Evolutionary conservation across 2,888 invertebrate genomes (phyloP), one percentile per base, ranked within the genome.

Genomic region (Arrhopalites spinosus): DNA sequence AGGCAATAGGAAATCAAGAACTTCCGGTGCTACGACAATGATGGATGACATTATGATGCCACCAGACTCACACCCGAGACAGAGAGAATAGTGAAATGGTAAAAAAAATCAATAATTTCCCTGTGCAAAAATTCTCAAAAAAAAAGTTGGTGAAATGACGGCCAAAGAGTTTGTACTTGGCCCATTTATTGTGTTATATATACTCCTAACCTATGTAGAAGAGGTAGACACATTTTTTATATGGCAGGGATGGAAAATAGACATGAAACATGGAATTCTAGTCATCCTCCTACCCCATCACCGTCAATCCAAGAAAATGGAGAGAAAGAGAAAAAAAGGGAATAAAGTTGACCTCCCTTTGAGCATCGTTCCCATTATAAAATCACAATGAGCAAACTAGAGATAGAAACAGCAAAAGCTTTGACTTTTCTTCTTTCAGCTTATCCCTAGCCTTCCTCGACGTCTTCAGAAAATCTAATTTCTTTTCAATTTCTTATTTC

Each of bases 11-110:
- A 73, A 73, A 73, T 73, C 73, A 73, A 63, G 63, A 63, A 47
- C 36, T 73, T 73, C 73, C 73, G 73, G 63, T 73, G 45, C 8
- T n/a, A 73, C 63, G 73, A 73, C 43, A 66, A 36, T 43, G 45
- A 66, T 66, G 66, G 64, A 64, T 64, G 64, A 36, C 30, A 64
- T 36, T 64, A 64, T 64, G 27, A 64, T 64, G 64, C 30, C 64
- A 17, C 29, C 36, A 66, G n/a, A 59, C 25, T 27, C 20, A 43
- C 25, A 45, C 45, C 15, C 30, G 2, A 45, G 20, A 7, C 8
- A 59, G 13, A 59, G 56, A 20, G 5, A n/a, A 56, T n/a, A 20
- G 13, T 13, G n/a, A n/a, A 56, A 20, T n/a, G 30, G 1, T 7
- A 64, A n/a, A 17, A 30, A 64, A 64, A 64, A 64, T 64, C 64